phyloP scores from a whole-genome alignment of 2,113 vertebrate genomes.

The Urocitellus parryii region DNA sequence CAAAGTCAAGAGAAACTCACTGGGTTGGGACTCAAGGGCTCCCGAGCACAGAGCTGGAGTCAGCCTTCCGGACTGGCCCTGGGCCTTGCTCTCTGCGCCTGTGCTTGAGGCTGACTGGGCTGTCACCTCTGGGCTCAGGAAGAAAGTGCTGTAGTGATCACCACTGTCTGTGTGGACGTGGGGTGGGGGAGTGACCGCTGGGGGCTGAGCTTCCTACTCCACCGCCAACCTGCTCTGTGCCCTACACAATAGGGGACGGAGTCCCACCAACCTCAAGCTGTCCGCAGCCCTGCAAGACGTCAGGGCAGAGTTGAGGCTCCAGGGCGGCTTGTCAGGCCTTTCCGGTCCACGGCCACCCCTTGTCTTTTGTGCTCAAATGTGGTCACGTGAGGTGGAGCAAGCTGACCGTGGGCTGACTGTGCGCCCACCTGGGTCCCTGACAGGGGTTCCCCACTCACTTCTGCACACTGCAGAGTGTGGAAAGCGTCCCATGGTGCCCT shows the following conservation, averaged over 20 bases:
- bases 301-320: not conserved
- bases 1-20: not conserved
- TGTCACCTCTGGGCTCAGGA: not conserved
- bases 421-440: accelerated
- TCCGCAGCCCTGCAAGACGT: not conserved
- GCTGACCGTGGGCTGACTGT: not conserved
- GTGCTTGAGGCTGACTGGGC: not conserved
- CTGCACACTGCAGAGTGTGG: not conserved
- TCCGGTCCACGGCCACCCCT: not conserved
- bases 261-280: not conserved
- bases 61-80: not conserved
- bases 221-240: not conserved
- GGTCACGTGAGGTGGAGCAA: accelerated
- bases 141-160: not conserved
- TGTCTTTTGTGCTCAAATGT: not conserved
- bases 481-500: not conserved
- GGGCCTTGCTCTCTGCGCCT: not conserved
- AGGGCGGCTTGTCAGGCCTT: not conserved
- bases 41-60: not conserved
- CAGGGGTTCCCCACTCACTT: not conserved
- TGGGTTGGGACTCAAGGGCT: not conserved
- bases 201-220: not conserved
- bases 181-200: not conserved
- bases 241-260: not conserved
- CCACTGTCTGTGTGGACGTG: not conserved